Base-by-base conservation (phyloP, 2,797 vertebrate genomes). In the Typhlichthys eigenmanni region DNA sequence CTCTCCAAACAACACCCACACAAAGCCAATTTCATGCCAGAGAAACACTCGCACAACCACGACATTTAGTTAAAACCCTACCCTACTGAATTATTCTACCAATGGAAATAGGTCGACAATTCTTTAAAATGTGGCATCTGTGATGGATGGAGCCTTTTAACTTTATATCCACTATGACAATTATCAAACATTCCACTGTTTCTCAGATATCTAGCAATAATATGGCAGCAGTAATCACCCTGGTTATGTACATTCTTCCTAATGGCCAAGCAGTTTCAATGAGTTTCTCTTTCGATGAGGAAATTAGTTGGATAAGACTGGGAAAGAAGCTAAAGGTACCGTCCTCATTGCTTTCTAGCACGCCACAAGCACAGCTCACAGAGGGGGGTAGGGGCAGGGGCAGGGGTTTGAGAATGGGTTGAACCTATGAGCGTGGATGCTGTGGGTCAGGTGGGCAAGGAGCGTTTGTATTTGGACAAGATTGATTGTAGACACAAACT, bases 1-100 rank as follows among this genome's bases (percentile, higher is more conserved):
- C 82, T 92, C 92, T 91, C 88, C 89, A 90, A 92, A 92, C 82
- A 81, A 87, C 89, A 91, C 88, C 86, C 86, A 90, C 90, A 92
- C 81, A 89, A 92, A 95, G 88, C 87, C 85, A 89, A 90, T 92
- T 91, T 93, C 88, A 89, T 91, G 91, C 87, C 77, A 82, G 75
- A 77, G 69, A 87, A 90, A 91, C 84, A 80, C 82, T 67, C 81
- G 87, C 89, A 82, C 81, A 74, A 74, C 90, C 88, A 79, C 88
- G 89, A 82, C 88, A 80, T 85, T 81, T 75, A 73, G 76, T 80
- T 71, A 64, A 67, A 83, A 69, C 81, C 69, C 56, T 81, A 68
- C 80, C 77, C 66, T 65, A 46, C 57, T 62, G 74, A 77, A 76
- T 68, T 72, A 55, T 55, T 55, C 34, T 34, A 59, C 75, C 46